Percentiles rank a stretch among this genome's conserved stretches.
These are phyloP conservation scores for Tetrapedia diversipes DNA, from an alignment of 2,888 invertebrate genomes.

Conservation along the genomic window DNA sequence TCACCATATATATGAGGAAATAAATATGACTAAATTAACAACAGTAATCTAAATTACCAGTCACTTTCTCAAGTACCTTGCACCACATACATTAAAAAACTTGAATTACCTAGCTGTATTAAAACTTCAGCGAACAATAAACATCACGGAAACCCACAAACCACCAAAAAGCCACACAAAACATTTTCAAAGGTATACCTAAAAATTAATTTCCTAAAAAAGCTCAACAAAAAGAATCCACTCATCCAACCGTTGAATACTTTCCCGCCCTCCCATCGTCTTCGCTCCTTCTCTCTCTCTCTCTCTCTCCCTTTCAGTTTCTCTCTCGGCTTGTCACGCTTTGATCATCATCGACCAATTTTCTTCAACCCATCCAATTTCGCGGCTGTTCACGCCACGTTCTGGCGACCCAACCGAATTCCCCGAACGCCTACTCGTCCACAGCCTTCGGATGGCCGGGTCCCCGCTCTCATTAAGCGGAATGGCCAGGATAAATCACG, in stretches of 20 bases:
- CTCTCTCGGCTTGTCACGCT: too few relatives aligned
- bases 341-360: constrained; percentile 11
- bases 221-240: not conserved
- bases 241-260: not conserved
- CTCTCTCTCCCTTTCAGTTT: too few relatives aligned
- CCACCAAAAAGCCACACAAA: not conserved
- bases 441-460: not conserved
- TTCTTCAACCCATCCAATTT: constrained; percentile 28
- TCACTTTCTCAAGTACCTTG: too few relatives aligned
- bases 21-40: too few relatives aligned
- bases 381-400: constrained; percentile 10
- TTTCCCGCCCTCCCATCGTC: not conserved
- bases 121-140: too few relatives aligned
- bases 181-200: not conserved
- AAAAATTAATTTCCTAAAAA: constrained; percentile 3
- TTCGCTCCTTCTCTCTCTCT: too few relatives aligned
- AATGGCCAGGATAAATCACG: constrained; percentile 35
- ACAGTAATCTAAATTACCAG: too few relatives aligned
- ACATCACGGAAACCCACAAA: not conserved
- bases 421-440: constrained; percentile 26
- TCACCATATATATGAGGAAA: too few relatives aligned
- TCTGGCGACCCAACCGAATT: constrained; percentile 15
- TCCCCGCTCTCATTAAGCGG: constrained; percentile 34
- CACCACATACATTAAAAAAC: too few relatives aligned
- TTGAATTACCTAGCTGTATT: too few relatives aligned